Evolutionary conservation across 2,888 invertebrate genomes (phyloP).

Genomic region (Neoascia interrupta): DNA sequence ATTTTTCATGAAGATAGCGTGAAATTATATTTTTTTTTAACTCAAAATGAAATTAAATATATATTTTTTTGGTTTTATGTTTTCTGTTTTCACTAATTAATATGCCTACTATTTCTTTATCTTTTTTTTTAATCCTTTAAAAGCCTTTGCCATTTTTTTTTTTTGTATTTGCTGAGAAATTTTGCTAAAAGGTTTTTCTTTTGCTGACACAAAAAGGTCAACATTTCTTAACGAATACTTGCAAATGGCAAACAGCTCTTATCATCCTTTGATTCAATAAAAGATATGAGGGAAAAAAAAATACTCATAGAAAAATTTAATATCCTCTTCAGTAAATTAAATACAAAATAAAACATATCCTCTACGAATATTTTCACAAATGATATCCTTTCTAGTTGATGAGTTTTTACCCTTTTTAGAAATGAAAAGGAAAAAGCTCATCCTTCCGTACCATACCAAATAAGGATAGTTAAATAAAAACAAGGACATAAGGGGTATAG

Average conservation of each 20-base stretch:
- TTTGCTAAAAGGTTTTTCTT: too few relatives aligned
- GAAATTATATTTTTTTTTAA: conserved; percentile 72
- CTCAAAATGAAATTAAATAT: conserved; percentile 62
- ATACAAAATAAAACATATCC: conserved; percentile 20
- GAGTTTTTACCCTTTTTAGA: conserved; percentile 42
- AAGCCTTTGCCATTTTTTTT: neutral
- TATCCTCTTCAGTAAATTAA: conserved; percentile 5
- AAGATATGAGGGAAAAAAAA: too few relatives aligned
- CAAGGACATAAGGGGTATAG: conserved; percentile 7
- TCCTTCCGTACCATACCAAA: conserved; percentile 41
- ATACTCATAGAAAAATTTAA: neutral
- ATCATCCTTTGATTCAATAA: too few relatives aligned
- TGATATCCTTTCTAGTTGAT: conserved; percentile 61
- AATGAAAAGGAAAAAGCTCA: conserved; percentile 20
- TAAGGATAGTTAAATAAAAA: conserved; percentile 32
- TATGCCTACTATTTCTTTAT: neutral
- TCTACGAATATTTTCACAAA: conserved; percentile 36
- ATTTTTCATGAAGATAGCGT: conserved; percentile 71
- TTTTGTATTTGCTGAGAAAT: too few relatives aligned
- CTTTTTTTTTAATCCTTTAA: too few relatives aligned
- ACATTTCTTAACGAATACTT: conserved; percentile 27
- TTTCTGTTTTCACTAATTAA: neutral
- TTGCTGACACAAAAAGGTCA: neutral
- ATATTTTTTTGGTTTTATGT: conserved; percentile 2
- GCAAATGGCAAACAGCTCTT: too few relatives aligned